Conservation (phyloP, 2,888 invertebrate species). For the Hofmannophila pseudospretella region DNA sequence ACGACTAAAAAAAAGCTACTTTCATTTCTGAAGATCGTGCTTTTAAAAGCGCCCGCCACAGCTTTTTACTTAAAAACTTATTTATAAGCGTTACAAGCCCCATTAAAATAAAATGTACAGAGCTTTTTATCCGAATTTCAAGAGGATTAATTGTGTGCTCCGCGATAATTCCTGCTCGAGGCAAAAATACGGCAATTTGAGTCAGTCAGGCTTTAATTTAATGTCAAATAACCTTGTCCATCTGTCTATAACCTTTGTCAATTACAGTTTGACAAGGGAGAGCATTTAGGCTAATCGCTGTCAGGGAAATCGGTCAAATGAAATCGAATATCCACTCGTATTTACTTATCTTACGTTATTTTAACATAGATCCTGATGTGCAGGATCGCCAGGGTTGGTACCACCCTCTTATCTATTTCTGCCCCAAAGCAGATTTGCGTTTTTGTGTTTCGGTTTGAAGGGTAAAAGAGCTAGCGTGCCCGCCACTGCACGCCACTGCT, state of each 20-base stretch:
- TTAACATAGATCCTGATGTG: too few relatives aligned
- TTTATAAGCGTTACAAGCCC: not conserved
- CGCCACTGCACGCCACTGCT: too few relatives aligned
- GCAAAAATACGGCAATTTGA: not conserved
- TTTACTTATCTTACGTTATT: too few relatives aligned
- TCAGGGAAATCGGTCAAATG: too few relatives aligned
- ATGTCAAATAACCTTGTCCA: not conserved
- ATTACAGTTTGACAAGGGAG: not conserved
- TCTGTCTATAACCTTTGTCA: not conserved
- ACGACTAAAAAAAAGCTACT: too few relatives aligned
- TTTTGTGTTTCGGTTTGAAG: too few relatives aligned
- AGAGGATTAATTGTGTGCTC: constrained; percentile 24
- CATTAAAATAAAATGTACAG: constrained; percentile 24
- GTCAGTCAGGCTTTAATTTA: not conserved
- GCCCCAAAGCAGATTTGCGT: too few relatives aligned
- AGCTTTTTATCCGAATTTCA: constrained; percentile 16
- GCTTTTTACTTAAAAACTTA: not conserved
- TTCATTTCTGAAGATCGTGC: too few relatives aligned
- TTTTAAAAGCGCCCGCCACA: not conserved
- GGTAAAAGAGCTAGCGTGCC: too few relatives aligned
- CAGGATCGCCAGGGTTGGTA: too few relatives aligned
- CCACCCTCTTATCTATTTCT: too few relatives aligned
- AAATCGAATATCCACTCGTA: too few relatives aligned
- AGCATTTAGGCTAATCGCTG: not conserved
- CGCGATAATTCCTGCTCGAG: constrained; percentile 12